phyloP scores from a whole-genome alignment of 1,140 invertebrate species.

The Bombus huntii region DNA sequence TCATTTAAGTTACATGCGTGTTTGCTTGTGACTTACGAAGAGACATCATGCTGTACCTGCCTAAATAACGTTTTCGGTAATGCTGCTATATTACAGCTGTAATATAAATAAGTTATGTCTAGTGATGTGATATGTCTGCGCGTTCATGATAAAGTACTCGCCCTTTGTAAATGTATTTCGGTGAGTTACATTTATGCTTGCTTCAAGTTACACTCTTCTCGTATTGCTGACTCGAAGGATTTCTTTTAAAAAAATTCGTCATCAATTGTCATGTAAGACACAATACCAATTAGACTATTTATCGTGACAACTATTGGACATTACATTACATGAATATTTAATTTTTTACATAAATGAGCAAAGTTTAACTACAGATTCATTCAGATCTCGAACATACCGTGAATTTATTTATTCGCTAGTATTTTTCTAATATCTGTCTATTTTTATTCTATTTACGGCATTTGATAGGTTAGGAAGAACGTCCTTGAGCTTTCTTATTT shows the following conservation, averaged over 20 bases:
- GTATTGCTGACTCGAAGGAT: constrained; percentile 29
- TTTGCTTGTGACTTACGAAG: constrained; percentile 55
- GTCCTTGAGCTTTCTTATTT: constrained; percentile 29
- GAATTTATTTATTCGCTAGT: constrained; percentile 7
- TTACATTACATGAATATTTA: background rate
- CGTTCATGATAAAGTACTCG: constrained; percentile 61
- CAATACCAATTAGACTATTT: constrained; percentile 22
- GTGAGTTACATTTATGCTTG: constrained; percentile 61
- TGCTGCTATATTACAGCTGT: constrained; percentile 37
- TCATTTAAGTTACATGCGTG: constrained; percentile 55
- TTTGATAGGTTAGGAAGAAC: constrained; percentile 29
- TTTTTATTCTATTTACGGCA: background rate
- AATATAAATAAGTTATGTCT: constrained; percentile 50
- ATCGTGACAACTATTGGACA: constrained; percentile 11
- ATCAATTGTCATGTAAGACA: constrained; percentile 45
- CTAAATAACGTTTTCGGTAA: constrained; percentile 53
- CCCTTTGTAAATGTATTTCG: constrained; percentile 73
- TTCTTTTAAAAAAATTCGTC: constrained; percentile 36
- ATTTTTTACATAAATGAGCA: background rate
- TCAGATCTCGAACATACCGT: background rate
- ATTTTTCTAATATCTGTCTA: constrained; percentile 5
- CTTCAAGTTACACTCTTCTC: constrained; percentile 1
- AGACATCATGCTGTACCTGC: constrained; percentile 48
- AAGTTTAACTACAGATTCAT: background rate
- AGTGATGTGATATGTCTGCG: constrained; percentile 64